Base-by-base conservation (phyloP, 2,888 invertebrate species). In the Ophonus ardosiacus region DNA sequence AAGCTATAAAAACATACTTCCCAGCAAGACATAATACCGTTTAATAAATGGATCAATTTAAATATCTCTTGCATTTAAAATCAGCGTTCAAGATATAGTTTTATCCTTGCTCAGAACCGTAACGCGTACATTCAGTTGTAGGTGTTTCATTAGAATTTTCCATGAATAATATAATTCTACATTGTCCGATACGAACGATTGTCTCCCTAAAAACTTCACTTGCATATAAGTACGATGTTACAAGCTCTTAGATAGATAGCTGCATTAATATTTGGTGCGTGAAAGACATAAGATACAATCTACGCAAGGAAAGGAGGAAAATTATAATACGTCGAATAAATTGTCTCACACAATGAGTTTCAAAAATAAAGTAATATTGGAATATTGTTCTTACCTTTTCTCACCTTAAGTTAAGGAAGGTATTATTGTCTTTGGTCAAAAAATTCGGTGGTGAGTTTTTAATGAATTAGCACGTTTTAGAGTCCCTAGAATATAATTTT, bases 71-170 rank as follows among this genome's bases (percentile, higher is more conserved):
- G 78, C 78, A 78, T 78, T 78, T 78, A 78, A 78, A 59, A 82
- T 82, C 38, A 71, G 65, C 59, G 71, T n/a, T 71, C 1, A 24
- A 71, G 51, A 82, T 57, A 82, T 68, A 71, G 51, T 65, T 57
- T 82, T 82, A 68, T 82, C 57, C 56, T 31, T 68, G 56, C 17
- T 56, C 82, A 82, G 71, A 17, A 71, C 71, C 82, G 82, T 82
- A 82, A 82, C 82, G 71, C 8, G 17, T 56, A 82, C 82, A 82
- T 56, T 61, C 51, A n/a, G 51, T 81, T 65, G 82, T 82, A 56
- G 82, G 82, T 71, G 82, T 82, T 71, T 82, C 82, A 71, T 82
- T 82, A 71, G 56, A 82, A 82, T 82, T 65, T 82, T 71, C 68
- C 57, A 82, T 71, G 71, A 82, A 82, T 82, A 71, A 57, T 82